These are phyloP conservation scores for Dufourea novaeangliae DNA, from an alignment of 1,140 invertebrate species.

Conservation along the genomic window DNA sequence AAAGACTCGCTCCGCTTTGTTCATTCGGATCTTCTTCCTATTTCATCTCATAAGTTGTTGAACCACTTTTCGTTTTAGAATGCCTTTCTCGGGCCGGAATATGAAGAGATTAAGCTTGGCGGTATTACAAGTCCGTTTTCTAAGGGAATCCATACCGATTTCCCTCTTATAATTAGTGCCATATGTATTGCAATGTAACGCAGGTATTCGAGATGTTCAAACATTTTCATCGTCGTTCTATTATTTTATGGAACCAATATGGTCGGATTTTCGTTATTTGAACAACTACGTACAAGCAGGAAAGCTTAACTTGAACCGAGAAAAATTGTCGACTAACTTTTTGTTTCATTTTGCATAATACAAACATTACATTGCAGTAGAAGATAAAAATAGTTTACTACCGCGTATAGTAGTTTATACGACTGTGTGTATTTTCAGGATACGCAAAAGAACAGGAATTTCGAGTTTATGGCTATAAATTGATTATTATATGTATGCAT, in stretches of 20 bases:
- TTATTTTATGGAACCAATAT: no score
- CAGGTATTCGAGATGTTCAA: no score
- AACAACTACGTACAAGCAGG: no score
- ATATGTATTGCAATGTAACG: no score
- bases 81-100: slow-evolving; percentile 9
- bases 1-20: slow-evolving; percentile 6
- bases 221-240: no score
- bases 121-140: neutral
- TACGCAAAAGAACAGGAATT: neutral
- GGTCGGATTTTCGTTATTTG: no score
- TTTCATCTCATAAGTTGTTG: neutral
- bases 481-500: slow-evolving; percentile 20
- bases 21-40: neutral
- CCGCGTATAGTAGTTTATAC: neutral
- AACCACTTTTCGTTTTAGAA: slow-evolving; percentile 26
- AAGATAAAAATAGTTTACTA: slow-evolving; percentile 30
- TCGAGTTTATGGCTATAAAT: slow-evolving; percentile 1
- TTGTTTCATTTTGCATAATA: slow-evolving; percentile 16
- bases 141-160: slow-evolving; percentile 26
- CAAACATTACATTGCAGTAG: neutral
- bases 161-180: no score
- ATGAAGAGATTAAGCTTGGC: slow-evolving; percentile 50
- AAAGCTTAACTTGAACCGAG: no score
- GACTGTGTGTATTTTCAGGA: neutral
- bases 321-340: no score